Conservation (phyloP, 2,797 vertebrate species). For the Manis crassicaudata region DNA sequence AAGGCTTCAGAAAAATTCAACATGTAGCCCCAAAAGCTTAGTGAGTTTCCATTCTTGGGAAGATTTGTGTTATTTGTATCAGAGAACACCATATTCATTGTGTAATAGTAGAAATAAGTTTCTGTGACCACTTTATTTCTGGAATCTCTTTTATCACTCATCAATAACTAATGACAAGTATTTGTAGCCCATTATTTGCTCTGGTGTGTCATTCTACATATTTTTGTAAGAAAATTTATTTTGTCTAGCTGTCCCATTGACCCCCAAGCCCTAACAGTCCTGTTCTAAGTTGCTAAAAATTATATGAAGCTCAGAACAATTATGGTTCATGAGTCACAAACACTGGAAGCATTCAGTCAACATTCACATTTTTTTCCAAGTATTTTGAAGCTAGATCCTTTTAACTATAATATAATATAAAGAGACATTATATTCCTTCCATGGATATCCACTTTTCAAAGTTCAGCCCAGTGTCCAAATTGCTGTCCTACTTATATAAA, state of each 20-base stretch:
- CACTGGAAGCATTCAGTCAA: neutral
- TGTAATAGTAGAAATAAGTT: neutral
- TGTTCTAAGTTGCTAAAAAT: neutral
- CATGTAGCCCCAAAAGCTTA: neutral
- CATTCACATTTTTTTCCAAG: neutral
- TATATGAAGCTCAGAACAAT: neutral
- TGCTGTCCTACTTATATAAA: neutral
- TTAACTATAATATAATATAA: neutral
- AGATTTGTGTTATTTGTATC: neutral
- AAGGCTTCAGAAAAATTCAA: neutral
- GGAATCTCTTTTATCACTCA: slow-evolving; percentile 37
- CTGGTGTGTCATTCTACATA: neutral
- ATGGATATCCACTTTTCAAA: neutral
- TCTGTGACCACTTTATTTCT: neutral
- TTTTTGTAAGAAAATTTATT: neutral
- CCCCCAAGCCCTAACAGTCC: neutral
- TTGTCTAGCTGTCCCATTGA: neutral
- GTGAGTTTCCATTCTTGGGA: neutral
- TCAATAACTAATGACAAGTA: slow-evolving; percentile 49
- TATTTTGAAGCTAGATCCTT: neutral
- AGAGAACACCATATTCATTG: neutral
- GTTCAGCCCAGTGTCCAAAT: neutral
- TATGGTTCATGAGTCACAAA: neutral
- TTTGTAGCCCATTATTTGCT: slow-evolving; percentile 10
- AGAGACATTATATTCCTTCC: neutral